Evolutionary conservation across 2,113 vertebrate species (phyloP), one percentile per base, ranked within the genome.

Genomic region (Megaleporinus macrocephalus): DNA sequence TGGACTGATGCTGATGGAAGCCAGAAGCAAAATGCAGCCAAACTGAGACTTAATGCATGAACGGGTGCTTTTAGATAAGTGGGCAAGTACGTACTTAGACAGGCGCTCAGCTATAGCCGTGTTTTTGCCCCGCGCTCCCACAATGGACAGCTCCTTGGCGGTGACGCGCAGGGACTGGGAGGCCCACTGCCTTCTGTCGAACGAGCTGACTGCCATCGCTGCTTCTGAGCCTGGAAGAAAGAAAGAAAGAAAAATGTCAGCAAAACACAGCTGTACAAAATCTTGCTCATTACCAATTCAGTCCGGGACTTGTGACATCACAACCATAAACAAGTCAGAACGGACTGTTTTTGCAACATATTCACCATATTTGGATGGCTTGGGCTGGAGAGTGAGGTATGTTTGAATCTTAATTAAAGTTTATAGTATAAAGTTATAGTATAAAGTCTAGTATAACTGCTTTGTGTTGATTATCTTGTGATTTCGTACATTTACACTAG

Each of bases 161-260:
- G 97, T 98, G 89, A 98, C 95, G 81, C 95, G 95, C 84, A 99
- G 68, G 0, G 97, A 99, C 76, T 96, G 94, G 1, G 97, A 97
- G 18, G 90, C 79, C 97, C 97, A 98, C 49, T 96, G 95, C 51
- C 89, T 93, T 80, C 97, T 95, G 0, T 89, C 92, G 92, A 99
- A 98, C 0, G 95, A 94, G 85, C 94, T 91, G 63, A 95, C 86
- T 83, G 96, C 95, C 97, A 98, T 98, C 71, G 86, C 77, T 70
- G 41, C 16, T 79, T 72, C 71, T 69, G 12, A 65, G 22, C 20
- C 69, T 72, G 26, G 10, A 53, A 71, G 29, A 30, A 73, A 30
- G 4, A 73, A 63, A 80, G 6, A 14, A 51, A 74, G 24, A 33
- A 12, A 65, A 15, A 51, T 16, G 14, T 51, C 49, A 51, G 14